Conservation (phyloP, 2,113 vertebrate genomes). For the Anoura caudifer region DNA sequence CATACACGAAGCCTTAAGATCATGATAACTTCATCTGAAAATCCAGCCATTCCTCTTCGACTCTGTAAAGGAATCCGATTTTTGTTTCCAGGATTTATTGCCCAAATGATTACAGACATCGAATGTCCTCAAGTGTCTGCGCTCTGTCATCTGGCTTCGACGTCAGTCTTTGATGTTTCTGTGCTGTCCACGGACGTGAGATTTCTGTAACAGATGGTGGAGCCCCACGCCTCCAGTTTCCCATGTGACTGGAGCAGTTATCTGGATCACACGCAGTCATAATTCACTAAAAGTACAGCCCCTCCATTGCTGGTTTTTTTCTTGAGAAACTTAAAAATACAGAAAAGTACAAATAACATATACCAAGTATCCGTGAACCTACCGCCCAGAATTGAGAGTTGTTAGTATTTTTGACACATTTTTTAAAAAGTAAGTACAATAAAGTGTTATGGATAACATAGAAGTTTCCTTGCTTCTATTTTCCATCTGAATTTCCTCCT, state of each 20-base stretch:
- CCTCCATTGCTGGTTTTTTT: constrained; percentile 37
- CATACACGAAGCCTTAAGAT: neutral
- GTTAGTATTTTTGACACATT: constrained; percentile 24
- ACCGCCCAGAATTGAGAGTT: neutral
- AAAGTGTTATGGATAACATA: neutral
- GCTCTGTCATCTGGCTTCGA: neutral
- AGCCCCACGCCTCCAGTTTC: constrained; percentile 45
- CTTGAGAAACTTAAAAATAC: constrained; percentile 41
- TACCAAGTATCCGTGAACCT: neutral
- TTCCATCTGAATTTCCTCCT: neutral
- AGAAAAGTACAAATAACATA: neutral
- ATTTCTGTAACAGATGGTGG: constrained; percentile 48
- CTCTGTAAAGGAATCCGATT: neutral
- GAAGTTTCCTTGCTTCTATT: neutral
- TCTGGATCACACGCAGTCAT: neutral
- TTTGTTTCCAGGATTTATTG: constrained; percentile 39
- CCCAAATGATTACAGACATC: neutral
- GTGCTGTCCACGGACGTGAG: neutral
- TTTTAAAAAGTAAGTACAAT: neutral
- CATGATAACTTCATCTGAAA: constrained; percentile 26
- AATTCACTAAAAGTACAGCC: constrained; percentile 26
- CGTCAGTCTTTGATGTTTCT: neutral
- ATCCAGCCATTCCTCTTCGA: neutral
- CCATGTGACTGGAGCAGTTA: constrained; percentile 49
- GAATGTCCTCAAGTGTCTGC: constrained; percentile 10